Conservation (phyloP, 2,888 invertebrate species). For the Cephus pulcher region DNA sequence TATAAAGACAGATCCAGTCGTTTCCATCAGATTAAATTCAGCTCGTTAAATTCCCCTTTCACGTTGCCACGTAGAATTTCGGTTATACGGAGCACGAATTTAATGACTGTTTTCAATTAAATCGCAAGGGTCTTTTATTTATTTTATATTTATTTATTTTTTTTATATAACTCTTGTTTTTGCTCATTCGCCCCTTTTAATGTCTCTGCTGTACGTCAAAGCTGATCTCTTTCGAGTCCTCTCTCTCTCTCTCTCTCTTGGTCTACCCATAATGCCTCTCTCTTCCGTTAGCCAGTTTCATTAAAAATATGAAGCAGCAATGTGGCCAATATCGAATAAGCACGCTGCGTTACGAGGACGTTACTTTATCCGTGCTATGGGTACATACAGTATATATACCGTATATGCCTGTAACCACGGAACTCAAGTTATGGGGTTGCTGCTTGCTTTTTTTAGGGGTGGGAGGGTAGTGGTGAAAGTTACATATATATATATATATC, state of each 20-base stretch:
- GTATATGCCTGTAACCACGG: background rate
- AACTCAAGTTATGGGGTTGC: background rate
- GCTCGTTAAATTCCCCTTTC: background rate
- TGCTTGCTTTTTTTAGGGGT: background rate
- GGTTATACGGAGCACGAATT: no score
- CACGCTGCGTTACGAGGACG: background rate
- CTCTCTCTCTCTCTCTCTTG: no score
- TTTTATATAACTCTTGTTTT: no score
- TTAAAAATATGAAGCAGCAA: background rate
- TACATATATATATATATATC: background rate
- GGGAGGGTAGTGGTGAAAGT: background rate
- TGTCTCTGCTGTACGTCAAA: no score
- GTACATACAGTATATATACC: background rate
- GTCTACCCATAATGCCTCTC: no score
- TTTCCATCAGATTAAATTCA: background rate
- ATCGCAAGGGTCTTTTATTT: no score
- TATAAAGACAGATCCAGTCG: background rate
- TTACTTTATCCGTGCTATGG: background rate
- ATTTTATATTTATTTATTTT: no score
- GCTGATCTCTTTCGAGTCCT: background rate
- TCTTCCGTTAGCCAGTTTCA: background rate
- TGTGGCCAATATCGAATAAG: background rate
- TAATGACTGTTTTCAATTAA: no score
- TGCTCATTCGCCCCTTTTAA: no score
- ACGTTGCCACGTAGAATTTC: no score